phyloP scores from a whole-genome alignment of 2,888 invertebrate species.

The Tiphia femorata region DNA sequence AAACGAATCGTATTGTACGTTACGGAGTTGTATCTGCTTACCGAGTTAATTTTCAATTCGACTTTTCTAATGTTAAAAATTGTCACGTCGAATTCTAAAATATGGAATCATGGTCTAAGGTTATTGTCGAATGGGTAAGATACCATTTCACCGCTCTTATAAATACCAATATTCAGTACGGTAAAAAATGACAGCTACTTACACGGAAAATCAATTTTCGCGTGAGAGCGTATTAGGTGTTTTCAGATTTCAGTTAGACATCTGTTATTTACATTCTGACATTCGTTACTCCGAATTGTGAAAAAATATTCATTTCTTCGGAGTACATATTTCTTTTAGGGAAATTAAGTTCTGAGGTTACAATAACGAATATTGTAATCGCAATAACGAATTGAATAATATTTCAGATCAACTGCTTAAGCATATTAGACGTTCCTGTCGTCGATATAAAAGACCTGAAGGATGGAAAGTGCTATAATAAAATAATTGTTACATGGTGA shows the following conservation, averaged over 20 bases:
- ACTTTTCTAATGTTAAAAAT: background rate
- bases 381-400: constrained; percentile 8
- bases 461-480: constrained; percentile 47
- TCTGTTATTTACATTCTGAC: background rate
- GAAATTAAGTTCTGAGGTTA: too few relatives aligned
- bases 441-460: constrained; percentile 44
- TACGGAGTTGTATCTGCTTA: background rate
- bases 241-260: background rate
- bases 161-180: background rate
- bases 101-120: constrained; percentile 49
- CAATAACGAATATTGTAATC: background rate
- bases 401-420: constrained; percentile 71
- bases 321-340: too few relatives aligned
- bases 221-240: background rate
- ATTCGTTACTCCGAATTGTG: too few relatives aligned
- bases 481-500: constrained; percentile 54
- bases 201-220: background rate
- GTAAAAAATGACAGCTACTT: background rate
- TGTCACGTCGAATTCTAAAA: constrained; percentile 7
- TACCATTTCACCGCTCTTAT: background rate
- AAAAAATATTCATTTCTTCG: too few relatives aligned
- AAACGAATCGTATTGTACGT: constrained; percentile 32
- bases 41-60: background rate
- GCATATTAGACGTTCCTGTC: constrained; percentile 38
- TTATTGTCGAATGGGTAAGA: constrained; percentile 54